These are phyloP conservation scores for Hirundo rustica DNA, from an alignment of 2,797 vertebrate species.

Conservation along the genomic window DNA sequence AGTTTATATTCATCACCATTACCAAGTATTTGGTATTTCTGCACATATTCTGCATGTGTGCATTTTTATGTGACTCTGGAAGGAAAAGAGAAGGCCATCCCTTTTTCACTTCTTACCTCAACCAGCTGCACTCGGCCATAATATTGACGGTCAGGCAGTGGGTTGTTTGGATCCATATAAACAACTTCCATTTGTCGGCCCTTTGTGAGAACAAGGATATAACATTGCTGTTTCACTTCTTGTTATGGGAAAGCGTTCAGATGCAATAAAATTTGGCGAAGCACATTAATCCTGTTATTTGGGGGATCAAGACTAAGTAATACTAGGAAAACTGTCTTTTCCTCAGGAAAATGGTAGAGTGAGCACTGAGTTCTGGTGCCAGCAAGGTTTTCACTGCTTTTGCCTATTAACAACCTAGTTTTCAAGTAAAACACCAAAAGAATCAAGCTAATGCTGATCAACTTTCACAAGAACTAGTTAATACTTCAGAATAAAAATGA, in stretches of 20 bases:
- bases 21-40: neutral
- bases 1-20: neutral
- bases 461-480: neutral
- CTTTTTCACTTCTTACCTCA: slow-evolving; percentile 80
- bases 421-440: neutral
- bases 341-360: neutral
- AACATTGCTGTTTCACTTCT: neutral
- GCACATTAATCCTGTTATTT: neutral
- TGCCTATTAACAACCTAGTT: neutral
- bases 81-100: neutral
- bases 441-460: neutral
- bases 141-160: slow-evolving; percentile 84
- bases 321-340: neutral
- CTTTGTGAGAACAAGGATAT: slow-evolving; percentile 64
- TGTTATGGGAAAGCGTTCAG: neutral
- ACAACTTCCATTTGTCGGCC: slow-evolving; percentile 81
- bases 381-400: neutral
- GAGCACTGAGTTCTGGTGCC: neutral
- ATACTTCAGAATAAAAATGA: neutral
- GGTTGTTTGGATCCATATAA: slow-evolving; percentile 78
- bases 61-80: neutral
- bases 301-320: neutral
- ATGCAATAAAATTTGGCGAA: neutral
- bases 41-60: neutral
- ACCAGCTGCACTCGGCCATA: slow-evolving; percentile 84